These are phyloP conservation scores for Drosophila pseudotalamancana DNA, from an alignment of 2,888 invertebrate species.

Conservation along the genomic window DNA sequence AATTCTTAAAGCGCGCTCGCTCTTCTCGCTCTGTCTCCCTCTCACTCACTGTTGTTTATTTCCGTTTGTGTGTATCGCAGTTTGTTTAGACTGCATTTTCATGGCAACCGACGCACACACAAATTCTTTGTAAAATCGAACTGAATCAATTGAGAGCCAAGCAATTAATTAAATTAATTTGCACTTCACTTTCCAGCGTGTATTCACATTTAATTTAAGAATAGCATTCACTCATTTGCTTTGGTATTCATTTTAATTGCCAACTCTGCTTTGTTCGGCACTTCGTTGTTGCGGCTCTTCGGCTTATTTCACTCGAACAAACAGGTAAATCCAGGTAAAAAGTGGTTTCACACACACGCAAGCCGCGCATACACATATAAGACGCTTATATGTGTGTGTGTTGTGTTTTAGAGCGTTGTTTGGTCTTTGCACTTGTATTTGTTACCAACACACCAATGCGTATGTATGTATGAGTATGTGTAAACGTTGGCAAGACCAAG, in stretches of 20 bases:
- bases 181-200: slow-evolving; percentile 4
- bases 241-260: slow-evolving; percentile 23
- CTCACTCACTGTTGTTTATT: slow-evolving; percentile 36
- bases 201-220: slow-evolving; percentile 15
- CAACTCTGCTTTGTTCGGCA: slow-evolving; percentile 45
- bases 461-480: neutral
- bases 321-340: slow-evolving; percentile 83
- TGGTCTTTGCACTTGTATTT: slow-evolving; percentile 46
- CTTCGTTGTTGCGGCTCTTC: slow-evolving; percentile 34
- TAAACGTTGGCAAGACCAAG: slow-evolving; percentile 11
- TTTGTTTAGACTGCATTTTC: slow-evolving; percentile 75
- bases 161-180: slow-evolving; percentile 26
- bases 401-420: slow-evolving; percentile 33
- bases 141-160: slow-evolving; percentile 15
- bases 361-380: slow-evolving; percentile 39
- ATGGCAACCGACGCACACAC: slow-evolving; percentile 66
- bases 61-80: slow-evolving; percentile 24
- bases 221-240: slow-evolving; percentile 34
- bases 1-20: slow-evolving; percentile 13
- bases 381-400: slow-evolving; percentile 33
- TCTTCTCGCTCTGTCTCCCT: neutral
- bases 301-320: slow-evolving; percentile 62
- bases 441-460: slow-evolving; percentile 53
- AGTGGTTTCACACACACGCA: slow-evolving; percentile 73
- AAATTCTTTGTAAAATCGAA: slow-evolving; percentile 18